These are phyloP conservation scores for Cepaea nemoralis DNA, from an alignment of 1,140 invertebrate species.

Conservation along the genomic window DNA sequence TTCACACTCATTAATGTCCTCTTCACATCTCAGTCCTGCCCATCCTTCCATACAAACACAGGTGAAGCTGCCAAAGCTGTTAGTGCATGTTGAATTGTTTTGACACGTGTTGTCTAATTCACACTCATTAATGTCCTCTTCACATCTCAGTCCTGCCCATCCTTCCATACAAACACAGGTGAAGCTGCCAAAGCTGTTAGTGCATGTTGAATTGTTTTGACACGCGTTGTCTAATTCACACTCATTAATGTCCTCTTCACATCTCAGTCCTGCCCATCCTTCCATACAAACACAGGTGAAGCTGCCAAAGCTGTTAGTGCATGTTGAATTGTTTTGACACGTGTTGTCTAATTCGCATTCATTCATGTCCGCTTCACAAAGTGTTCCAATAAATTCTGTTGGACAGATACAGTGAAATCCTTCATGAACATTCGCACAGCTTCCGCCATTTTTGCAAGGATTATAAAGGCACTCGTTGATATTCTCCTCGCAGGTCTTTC, in stretches of 20 bases:
- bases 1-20: too few relatives aligned
- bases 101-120: constrained; percentile 85
- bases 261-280: constrained; percentile 92
- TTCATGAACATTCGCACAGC: constrained; percentile 46
- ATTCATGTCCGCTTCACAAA: constrained; percentile 46
- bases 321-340: constrained; percentile 54
- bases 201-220: constrained; percentile 78
- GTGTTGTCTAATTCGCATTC: constrained; percentile 49
- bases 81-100: constrained; percentile 47
- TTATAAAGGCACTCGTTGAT: constrained; percentile 50
- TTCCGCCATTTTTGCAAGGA: constrained; percentile 53
- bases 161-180: background rate
- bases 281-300: constrained; percentile 82
- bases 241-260: constrained; percentile 75
- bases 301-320: constrained; percentile 35
- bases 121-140: constrained; percentile 56
- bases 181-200: background rate
- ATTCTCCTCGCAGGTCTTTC: constrained; percentile 43
- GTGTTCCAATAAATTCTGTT: constrained; percentile 29
- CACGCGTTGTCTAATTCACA: constrained; percentile 79
- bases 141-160: constrained; percentile 31
- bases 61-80: constrained; percentile 43
- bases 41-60: too few relatives aligned
- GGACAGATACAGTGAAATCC: constrained; percentile 84
- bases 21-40: too few relatives aligned